Evolutionary conservation across 2,113 vertebrate genomes (phyloP).

Genomic region (Dissostichus mawsoni): DNA sequence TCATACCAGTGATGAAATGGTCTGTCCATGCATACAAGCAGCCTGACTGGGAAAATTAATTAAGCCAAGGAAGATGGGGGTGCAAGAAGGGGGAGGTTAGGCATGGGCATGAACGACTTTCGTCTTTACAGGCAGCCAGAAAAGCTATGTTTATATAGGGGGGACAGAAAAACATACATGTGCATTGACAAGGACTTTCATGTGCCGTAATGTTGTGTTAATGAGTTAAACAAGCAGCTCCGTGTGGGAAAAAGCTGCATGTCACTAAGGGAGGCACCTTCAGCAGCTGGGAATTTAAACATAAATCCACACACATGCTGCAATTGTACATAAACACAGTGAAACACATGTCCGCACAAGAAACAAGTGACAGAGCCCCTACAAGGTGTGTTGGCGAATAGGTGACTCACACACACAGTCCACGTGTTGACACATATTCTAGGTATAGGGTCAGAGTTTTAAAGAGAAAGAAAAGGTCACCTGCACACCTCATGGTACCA

Average conservation of each 20-base stretch:
- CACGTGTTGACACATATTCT: constrained; percentile 54
- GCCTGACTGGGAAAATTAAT: constrained; percentile 50
- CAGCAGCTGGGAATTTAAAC: constrained; percentile 56
- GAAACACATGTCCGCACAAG: constrained; percentile 36
- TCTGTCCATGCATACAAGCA: constrained; percentile 48
- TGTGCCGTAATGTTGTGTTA: constrained; percentile 58
- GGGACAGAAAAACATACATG: constrained; percentile 54
- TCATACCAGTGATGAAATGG: constrained; percentile 54
- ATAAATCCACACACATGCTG: constrained; percentile 42
- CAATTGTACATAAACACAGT: constrained; percentile 50
- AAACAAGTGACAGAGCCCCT: constrained; percentile 21
- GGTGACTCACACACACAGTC: constrained; percentile 33
- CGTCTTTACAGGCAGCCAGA: constrained; percentile 17
- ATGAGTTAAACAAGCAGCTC: constrained; percentile 51
- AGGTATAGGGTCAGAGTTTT: constrained; percentile 27
- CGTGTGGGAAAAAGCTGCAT: constrained; percentile 33
- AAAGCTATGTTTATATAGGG: constrained; percentile 50
- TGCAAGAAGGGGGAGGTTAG: neutral
- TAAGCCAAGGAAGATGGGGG: constrained; percentile 30
- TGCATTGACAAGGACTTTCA: constrained; percentile 60
- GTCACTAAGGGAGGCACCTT: constrained; percentile 30
- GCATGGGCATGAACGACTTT: constrained; percentile 15
- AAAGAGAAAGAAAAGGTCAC: constrained; percentile 44
- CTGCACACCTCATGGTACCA: constrained; percentile 47
- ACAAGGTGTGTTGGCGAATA: constrained; percentile 10